Base-by-base conservation (phyloP, 2,797 vertebrate genomes). In the Etheostoma perlongum region DNA sequence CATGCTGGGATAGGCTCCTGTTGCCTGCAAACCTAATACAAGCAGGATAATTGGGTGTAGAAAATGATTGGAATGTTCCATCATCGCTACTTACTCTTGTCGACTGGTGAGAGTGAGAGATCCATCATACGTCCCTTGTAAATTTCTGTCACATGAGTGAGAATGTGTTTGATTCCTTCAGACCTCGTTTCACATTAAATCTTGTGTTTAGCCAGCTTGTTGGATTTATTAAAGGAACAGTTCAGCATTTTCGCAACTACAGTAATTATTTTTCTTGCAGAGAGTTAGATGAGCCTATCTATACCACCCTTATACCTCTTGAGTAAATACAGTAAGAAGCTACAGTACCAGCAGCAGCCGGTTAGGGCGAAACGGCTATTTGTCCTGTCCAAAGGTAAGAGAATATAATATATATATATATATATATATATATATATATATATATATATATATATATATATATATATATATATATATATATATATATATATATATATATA, bases 61-160 rank as follows among this genome's bases (percentile, higher is more conserved):
- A 60, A 59, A 49, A 72, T 48, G 19, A 6, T 47, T 52, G 16
- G 5, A 58, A 46, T 54, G 15, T 42, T 25, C 15, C 51, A 12
- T 54, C 47, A 44, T 68, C 40, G 36, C 59, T 33, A n/a, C n/a
- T 53, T 25, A 47, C 55, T 64, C 25, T n/a, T 13, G 6, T 65
- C 2, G 49, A 71, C 46, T 46, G 23, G 53, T 77, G 54, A 63
- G 21, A 42, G 27, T 4, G 21, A 51, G 18, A 44, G 48, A 55
- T 40, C 11, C 48, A n/a, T 52, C 46, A 19, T 33, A 61, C 8
- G 30, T 10, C 10, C 11, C 33, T 36, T 36, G 36, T 52, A 27
- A 6, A 67, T 27, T 53, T 67, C 0, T 57, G 33, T 15, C 25
- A 42, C 52, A 33, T 13, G 16, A 54, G 1, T 33, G 19, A 25